phyloP scores from a whole-genome alignment of 2,888 invertebrate genomes.

The Sminthurinus aureus region DNA sequence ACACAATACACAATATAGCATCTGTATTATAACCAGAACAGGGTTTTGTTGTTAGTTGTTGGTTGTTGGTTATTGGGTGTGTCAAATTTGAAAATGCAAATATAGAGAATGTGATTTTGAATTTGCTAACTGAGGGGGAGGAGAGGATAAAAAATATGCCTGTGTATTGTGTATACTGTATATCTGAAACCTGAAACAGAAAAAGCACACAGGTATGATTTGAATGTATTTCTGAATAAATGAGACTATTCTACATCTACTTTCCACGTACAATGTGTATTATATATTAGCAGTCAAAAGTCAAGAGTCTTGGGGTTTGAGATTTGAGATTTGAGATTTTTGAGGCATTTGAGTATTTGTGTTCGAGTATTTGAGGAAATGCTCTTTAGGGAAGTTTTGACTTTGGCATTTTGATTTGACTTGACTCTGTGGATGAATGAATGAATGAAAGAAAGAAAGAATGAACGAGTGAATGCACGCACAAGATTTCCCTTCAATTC shows the following conservation, averaged over 20 bases:
- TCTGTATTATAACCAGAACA: no score
- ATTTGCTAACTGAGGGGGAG: no score
- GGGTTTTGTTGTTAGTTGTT: background rate
- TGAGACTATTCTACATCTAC: background rate
- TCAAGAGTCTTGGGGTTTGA: no score
- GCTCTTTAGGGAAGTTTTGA: background rate
- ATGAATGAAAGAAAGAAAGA: background rate
- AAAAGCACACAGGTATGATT: background rate
- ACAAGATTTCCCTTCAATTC: slow-evolving; percentile 8
- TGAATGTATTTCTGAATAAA: background rate
- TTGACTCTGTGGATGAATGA: background rate
- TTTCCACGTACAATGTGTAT: background rate
- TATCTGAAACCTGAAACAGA: no score
- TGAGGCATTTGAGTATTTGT: no score
- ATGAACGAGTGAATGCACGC: background rate
- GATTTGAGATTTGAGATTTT: no score
- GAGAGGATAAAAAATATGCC: no score
- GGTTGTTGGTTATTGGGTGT: slow-evolving; percentile 9
- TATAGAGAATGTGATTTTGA: background rate
- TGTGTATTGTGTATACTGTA: no score
- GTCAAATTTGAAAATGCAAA: slow-evolving; percentile 4
- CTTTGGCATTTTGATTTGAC: background rate
- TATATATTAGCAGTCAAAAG: background rate
- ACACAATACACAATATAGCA: no score
- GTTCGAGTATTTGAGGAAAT: background rate